phyloP scores from a whole-genome alignment of 2,113 vertebrate species.

The Balaeniceps rex region DNA sequence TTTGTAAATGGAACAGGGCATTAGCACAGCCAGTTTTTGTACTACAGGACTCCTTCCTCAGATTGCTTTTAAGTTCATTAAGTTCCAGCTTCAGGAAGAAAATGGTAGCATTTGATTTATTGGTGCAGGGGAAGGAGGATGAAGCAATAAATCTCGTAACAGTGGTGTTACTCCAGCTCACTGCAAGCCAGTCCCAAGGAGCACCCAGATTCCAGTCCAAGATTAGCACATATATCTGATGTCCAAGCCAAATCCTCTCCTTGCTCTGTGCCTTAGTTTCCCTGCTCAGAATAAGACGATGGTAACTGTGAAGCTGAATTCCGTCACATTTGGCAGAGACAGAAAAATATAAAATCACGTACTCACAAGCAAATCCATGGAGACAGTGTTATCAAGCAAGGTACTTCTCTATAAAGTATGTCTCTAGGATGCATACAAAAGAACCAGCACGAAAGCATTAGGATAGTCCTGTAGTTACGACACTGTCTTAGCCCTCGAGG shows the following conservation, averaged over 20 bases:
- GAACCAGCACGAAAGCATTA: neutral
- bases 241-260: neutral
- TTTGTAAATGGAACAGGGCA: neutral
- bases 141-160: neutral
- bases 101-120: slow-evolving; percentile 6
- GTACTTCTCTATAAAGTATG: neutral
- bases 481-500: neutral
- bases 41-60: neutral
- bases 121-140: neutral
- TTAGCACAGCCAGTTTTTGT: neutral
- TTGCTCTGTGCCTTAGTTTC: neutral
- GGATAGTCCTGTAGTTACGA: neutral
- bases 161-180: neutral
- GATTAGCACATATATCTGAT: neutral
- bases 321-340: neutral
- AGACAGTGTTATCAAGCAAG: neutral
- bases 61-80: slow-evolving; percentile 15
- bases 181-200: neutral
- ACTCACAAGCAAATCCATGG: neutral
- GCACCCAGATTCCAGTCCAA: neutral
- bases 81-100: neutral
- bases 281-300: neutral
- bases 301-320: neutral
- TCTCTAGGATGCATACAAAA: neutral
- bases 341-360: neutral